Percentiles rank a stretch among this genome's conserved stretches.
phyloP scores from a whole-genome alignment of 1,140 invertebrate species.

The Nephila pilipes region DNA sequence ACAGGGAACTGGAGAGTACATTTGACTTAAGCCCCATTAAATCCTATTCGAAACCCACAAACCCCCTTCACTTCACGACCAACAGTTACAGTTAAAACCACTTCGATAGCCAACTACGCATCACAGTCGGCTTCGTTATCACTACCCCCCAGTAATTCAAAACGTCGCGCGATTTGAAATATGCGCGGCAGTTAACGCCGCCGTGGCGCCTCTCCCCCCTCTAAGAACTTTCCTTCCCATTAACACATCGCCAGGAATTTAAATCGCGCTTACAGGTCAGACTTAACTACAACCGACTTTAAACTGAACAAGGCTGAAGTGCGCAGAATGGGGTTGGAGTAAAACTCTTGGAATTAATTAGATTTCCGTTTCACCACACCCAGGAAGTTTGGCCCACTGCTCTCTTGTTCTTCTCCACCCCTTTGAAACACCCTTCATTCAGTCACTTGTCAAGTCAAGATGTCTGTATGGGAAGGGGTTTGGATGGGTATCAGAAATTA shows the following conservation, averaged over 20 bases:
- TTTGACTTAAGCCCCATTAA: too few relatives aligned
- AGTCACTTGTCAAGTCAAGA: conserved; percentile 7
- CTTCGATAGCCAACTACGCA: not conserved
- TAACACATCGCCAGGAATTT: not conserved
- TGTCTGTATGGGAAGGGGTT: not conserved
- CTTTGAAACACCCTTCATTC: not conserved
- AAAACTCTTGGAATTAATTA: conserved; percentile 14
- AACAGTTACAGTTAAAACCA: not conserved
- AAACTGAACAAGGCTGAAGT: not conserved
- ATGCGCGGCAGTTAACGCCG: not conserved
- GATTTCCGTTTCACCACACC: conserved; percentile 2
- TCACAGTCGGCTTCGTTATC: not conserved
- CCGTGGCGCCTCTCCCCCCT: not conserved
- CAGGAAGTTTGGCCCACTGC: not conserved
- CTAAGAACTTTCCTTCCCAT: not conserved
- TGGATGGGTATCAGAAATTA: too few relatives aligned
- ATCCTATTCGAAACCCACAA: too few relatives aligned
- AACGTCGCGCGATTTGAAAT: not conserved
- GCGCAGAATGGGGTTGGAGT: not conserved
- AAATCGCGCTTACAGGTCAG: not conserved
- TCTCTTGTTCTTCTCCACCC: not conserved
- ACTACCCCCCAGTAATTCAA: not conserved
- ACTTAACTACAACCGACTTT: not conserved
- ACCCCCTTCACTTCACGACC: not conserved
- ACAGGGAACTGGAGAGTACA: too few relatives aligned